These are phyloP conservation scores for Pherbina coryleti DNA, from an alignment of 2,888 invertebrate species.

Conservation along the genomic window DNA sequence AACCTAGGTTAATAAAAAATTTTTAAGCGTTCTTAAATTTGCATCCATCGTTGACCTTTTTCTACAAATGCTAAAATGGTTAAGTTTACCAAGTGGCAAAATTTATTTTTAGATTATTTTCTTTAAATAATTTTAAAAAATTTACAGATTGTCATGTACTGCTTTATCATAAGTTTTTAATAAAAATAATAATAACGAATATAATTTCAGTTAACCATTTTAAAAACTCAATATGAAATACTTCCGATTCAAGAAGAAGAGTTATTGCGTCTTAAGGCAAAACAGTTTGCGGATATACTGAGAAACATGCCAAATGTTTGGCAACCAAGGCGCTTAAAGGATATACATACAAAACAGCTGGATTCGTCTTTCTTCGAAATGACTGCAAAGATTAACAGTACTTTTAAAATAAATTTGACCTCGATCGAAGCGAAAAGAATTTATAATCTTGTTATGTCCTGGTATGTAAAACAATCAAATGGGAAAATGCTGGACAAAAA, in stretches of 20 bases:
- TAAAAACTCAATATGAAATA: neutral
- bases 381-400: neutral
- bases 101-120: too few species aligned
- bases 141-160: too few species aligned
- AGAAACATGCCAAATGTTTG: neutral
- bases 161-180: too few species aligned
- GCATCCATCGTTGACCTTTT: too few species aligned
- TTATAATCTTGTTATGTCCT: neutral
- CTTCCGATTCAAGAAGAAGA: neutral
- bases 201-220: neutral
- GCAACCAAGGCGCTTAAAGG: neutral
- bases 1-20: too few species aligned
- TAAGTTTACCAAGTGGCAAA: too few species aligned
- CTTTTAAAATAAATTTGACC: neutral
- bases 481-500: neutral
- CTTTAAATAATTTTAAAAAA: too few species aligned
- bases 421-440: neutral
- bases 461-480: conserved; percentile 1
- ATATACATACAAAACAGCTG: neutral
- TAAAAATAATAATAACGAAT: too few species aligned
- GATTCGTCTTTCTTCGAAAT: neutral
- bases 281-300: neutral
- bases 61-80: too few species aligned
- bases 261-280: neutral
- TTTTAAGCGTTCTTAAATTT: too few species aligned